Evolutionary conservation across 1,140 invertebrate genomes (phyloP), one percentile per base, ranked within the genome.

Genomic region (Lineus longissimus): DNA sequence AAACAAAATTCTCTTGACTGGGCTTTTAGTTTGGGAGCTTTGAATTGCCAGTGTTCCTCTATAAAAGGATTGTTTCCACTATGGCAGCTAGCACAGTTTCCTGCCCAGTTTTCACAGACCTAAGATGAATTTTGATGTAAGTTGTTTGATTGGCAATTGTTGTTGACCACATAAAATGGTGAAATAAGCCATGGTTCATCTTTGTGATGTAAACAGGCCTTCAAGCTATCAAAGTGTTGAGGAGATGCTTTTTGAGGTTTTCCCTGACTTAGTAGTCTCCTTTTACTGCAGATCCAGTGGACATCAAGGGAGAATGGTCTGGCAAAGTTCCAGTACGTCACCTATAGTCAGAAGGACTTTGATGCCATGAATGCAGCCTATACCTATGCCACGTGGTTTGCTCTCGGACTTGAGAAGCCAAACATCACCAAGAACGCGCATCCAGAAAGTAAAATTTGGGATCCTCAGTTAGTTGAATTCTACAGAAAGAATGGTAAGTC

Each of bases 351-450:
- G 33, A 65, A 62, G 41, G 74, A 76, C 55, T 73, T 73, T 64
- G 71, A 73, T 54, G 31, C 17, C 31, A 69, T 65, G 25, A 63
- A 69, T 47, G 47, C 29, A 6, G 63, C 57, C 15, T 70, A 68
- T 19, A 64, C 69, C 36, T 74, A 71, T 36, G 58, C 60, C 9
- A 65, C 61, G 36, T 47, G 59, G 15, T 74, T 72, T 54, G 63
- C 68, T 27, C 61, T 75, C 0, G 74, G 74, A 2, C 71, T 74
- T 51, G 73, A 70, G 2, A 76, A 76, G 65, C 70, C 70, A 9
- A 76, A 76, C 51, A 68, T 73, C 33, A 70, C 71, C 6, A 62
- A 66, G 11, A 74, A 76, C 59, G 65, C 68, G 11, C 45, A 68
- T n/a, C 61, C 70, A 13, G 61, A 64, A 11, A 74, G 73, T 65